Conservation (phyloP, 2,113 vertebrate genomes). For the Hyperopisus bebe region DNA sequence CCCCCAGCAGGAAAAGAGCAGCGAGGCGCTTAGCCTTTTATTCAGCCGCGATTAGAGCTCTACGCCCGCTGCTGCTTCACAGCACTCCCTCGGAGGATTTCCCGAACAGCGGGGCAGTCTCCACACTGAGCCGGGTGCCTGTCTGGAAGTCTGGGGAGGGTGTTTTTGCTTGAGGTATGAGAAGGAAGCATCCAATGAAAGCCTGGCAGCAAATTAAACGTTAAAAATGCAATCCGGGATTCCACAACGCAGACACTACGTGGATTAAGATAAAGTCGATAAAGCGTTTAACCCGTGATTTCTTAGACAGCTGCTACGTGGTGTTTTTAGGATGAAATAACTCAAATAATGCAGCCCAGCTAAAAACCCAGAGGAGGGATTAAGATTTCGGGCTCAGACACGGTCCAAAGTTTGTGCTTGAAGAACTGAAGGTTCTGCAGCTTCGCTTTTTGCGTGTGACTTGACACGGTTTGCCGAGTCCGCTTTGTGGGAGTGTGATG, state of each 20-base stretch:
- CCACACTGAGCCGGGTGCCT: background rate
- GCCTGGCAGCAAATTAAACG: background rate
- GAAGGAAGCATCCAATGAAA: background rate
- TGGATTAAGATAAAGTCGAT: background rate
- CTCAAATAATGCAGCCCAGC: background rate
- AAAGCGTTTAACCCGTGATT: background rate
- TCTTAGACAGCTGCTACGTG: background rate
- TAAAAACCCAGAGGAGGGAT: background rate
- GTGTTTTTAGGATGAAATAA: background rate
- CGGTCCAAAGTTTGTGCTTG: background rate
- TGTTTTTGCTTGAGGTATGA: background rate
- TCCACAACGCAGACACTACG: background rate
- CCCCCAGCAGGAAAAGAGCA: background rate
- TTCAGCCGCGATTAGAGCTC: background rate
- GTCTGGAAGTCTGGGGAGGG: background rate
- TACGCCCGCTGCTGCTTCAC: background rate
- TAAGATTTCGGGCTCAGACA: background rate
- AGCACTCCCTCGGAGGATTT: slow-evolving; percentile 14
- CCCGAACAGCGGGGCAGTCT: background rate
- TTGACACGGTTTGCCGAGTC: background rate
- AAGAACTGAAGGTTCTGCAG: background rate
- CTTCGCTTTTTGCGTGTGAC: background rate
- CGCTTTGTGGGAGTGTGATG: background rate
- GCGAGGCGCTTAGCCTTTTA: background rate
- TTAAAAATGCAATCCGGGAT: background rate